Evolutionary conservation across 1,140 invertebrate genomes (phyloP), one percentile per base, ranked within the genome.

Genomic region (Reticulitermes speratus): DNA sequence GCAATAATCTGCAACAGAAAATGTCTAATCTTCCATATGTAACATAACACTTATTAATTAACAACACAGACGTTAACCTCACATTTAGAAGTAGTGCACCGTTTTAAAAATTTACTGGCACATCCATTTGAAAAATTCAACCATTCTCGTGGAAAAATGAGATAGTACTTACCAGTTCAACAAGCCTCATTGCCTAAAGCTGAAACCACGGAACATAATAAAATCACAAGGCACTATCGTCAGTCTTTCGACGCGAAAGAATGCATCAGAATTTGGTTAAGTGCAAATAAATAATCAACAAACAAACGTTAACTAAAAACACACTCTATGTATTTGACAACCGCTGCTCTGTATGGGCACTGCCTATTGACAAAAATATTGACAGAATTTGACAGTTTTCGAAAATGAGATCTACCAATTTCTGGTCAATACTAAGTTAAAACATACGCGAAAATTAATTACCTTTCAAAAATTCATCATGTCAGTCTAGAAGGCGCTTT

Each of bases 311-410:
- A 75, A 75, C n/a, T 75, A 75, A 75, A 75, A 75, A 75, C 65
- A 65, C 59, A 8, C 65, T 7, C 65, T 75, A n/a, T 25, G 65
- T 30, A 30, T 14, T 30, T 75, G 65, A 75, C 65, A 75, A 25
- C 65, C 65, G 65, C 65, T 30, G 65, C 65, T 75, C 25, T 75
- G 65, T 25, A 8, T 75, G 65, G 65, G 25, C 65, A 30, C 6
- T 75, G 16, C 65, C 16, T 75, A 75, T 75, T 75, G 65, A 75
- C 65, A 75, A 75, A 30, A 9, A 75, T 75, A 75, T 75, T 75
- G 65, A 75, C 65, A 75, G 65, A 75, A n/a, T 75, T 30, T 75
- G 65, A 75, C 65, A 75, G 65, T n/a, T 75, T 30, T 75, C 65
- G 65, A 30, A 75, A 75, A 75, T 75, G 0, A 12, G n/a, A 75